phyloP scores from a whole-genome alignment of 1,140 invertebrate genomes.

The Heliconius himera region DNA sequence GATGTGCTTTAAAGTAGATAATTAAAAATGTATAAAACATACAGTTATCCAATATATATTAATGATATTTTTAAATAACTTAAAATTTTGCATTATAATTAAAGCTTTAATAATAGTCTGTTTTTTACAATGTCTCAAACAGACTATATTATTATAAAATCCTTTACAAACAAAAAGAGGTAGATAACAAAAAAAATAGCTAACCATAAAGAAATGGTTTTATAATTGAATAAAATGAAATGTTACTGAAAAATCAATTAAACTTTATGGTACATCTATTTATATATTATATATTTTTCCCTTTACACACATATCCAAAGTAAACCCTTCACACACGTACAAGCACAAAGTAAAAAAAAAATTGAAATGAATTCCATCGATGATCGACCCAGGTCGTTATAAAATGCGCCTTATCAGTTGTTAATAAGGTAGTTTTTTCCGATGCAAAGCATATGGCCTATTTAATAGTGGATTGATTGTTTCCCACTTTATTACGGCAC shows the following conservation, averaged over 20 bases:
- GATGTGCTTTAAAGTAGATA: neutral
- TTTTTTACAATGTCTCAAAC: no score
- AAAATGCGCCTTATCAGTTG: slow-evolving; percentile 32
- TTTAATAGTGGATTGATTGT: neutral
- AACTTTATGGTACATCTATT: neutral
- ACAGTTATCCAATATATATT: neutral
- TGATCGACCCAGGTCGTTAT: slow-evolving; percentile 19
- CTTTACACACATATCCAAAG: neutral
- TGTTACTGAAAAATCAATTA: neutral
- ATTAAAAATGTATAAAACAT: neutral
- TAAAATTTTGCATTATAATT: no score
- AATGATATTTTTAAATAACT: no score
- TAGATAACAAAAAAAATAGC: no score
- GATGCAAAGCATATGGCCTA: slow-evolving; percentile 3
- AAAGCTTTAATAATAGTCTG: no score
- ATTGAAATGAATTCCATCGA: slow-evolving; percentile 15
- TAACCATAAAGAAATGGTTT: no score
- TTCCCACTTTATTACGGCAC: neutral
- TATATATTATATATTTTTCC: neutral
- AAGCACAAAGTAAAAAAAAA: neutral
- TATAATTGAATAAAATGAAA: neutral
- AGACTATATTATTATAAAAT: no score
- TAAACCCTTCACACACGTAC: neutral
- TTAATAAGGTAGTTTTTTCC: slow-evolving; percentile 30
- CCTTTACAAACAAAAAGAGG: no score